These are phyloP conservation scores for Lamprologus ornatipinnis DNA, from an alignment of 2,113 vertebrate genomes.

Conservation along the genomic window DNA sequence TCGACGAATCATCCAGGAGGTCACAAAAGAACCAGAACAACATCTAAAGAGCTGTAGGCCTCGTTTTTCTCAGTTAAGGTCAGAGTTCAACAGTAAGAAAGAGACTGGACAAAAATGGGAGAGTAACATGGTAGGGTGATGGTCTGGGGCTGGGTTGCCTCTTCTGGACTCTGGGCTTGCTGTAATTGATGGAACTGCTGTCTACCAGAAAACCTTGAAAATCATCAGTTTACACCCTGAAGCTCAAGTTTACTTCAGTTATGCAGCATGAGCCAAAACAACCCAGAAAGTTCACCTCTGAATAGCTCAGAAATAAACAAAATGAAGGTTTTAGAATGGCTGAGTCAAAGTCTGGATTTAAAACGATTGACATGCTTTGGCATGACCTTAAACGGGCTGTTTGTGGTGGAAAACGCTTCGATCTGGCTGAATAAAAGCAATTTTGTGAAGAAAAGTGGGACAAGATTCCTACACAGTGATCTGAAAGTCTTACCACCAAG, in stretches of 20 bases:
- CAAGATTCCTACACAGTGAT: background rate
- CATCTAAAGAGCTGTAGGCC: background rate
- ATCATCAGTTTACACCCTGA: background rate
- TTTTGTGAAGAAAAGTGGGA: background rate
- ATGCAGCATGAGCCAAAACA: background rate
- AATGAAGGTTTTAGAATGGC: background rate
- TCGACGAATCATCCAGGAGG: background rate
- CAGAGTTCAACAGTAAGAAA: background rate
- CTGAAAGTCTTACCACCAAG: background rate
- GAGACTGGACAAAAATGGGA: background rate
- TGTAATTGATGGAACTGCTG: background rate
- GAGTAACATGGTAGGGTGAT: background rate
- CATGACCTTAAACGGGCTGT: background rate
- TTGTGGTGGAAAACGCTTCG: background rate
- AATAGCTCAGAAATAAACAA: background rate
- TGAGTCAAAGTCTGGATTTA: background rate
- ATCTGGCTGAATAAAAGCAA: background rate
- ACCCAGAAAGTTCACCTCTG: background rate
- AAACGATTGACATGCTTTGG: background rate
- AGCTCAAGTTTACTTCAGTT: background rate
- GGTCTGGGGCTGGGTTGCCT: background rate
- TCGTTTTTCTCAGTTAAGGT: fast-evolving
- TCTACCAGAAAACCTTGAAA: background rate
- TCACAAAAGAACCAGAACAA: background rate
- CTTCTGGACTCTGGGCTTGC: background rate